Evolutionary conservation across 2,113 vertebrate genomes (phyloP), one percentile per base, ranked within the genome.

Genomic region (Gopherus flavomarginatus): DNA sequence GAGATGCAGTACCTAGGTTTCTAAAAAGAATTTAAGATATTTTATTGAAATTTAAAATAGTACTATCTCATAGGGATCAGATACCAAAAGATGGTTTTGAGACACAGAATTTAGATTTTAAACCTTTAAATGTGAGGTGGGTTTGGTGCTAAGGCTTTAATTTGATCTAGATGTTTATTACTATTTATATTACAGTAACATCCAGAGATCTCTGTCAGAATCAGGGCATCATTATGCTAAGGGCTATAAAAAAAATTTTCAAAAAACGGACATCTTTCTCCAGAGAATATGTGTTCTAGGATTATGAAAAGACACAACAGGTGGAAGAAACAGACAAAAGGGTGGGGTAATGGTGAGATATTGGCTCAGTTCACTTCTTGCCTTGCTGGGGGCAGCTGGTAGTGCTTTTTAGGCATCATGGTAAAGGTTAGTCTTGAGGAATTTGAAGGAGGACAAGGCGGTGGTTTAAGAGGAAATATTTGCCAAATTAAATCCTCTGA

Each of bases 71-170:
- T 77, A 91, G 84, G 65, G 27, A 78, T 78, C 0, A 0, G 0
- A n/a, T 92, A 22, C 27, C 72, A 81, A 47, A 53, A 0, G 2
- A 31, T 29, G 47, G 69, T 16, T n/a, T 91, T 44, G 50, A 0
- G 0, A 54, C 56, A 82, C 78, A 47, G 35, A 38, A 42, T 47
- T 89, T 78, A 80, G 78, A 47, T 72, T 29, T 54, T 29, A 57
- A 47, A 44, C 0, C 0, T 1, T 13, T 49, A 53, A 75, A 0
- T 0, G 3, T 19, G 49, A 4, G 4, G 19, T 38, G 2, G 54
- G 11, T 3, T 21, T 56, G 22, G 17, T 22, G 6, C 35, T 31
- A 57, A n/a, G 5, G 75, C 29, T 78, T 0, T 57, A 8, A 54
- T 65, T 31, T 44, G 62, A 3, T 86, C 49, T 3, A 87, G 87